Evolutionary conservation across 2,888 invertebrate genomes (phyloP), one percentile per base, ranked within the genome.

Genomic region (Terebella lapidaria): DNA sequence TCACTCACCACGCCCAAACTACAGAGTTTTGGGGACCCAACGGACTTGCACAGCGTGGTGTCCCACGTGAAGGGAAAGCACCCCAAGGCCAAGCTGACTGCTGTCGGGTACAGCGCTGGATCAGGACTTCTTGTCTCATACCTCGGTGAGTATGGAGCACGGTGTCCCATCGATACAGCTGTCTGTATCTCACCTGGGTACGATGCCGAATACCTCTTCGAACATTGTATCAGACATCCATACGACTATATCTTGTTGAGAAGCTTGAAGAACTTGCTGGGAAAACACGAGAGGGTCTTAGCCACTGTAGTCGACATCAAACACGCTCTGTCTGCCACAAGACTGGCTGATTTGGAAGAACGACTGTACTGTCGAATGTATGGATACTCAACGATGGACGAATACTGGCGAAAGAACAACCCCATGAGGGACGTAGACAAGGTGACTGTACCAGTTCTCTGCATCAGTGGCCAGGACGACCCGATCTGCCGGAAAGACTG

Each of bases 391-490:
- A 62, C 67, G 30, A 66, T 72, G 58, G 70, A 72, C 3, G 64
- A 71, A 20, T 78, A 72, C 63, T 74, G 76, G 73, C 72, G 74
- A 54, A 62, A 67, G 46, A 75, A 76, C 57, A 73, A 77, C 57
- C 77, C 78, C 1, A 70, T 76, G 65, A 62, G 77, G 22, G 77
- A 76, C 60, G 73, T 74, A 5, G 76, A 77, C 60, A 75, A 78
- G 56, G 74, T 77, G 5, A 68, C 76, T 0, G 71, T 74, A 2
- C 78, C 78, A 10, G 68, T 77, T 3, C 58, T 78, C 51, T 76
- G 74, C 60, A 68, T 78, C 29, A 75, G 72, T 60, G 73, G 74
- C 59, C 42, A 65, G 25, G 77, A 78, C 63, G 78, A 78, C 56
- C 76, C 77, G 1, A 65, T 77, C 3, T 72, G 66, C 46, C 54